Evolutionary conservation across 2,888 invertebrate genomes (phyloP), one percentile per base, ranked within the genome.

Genomic region (Synanthedon myopaeformis): DNA sequence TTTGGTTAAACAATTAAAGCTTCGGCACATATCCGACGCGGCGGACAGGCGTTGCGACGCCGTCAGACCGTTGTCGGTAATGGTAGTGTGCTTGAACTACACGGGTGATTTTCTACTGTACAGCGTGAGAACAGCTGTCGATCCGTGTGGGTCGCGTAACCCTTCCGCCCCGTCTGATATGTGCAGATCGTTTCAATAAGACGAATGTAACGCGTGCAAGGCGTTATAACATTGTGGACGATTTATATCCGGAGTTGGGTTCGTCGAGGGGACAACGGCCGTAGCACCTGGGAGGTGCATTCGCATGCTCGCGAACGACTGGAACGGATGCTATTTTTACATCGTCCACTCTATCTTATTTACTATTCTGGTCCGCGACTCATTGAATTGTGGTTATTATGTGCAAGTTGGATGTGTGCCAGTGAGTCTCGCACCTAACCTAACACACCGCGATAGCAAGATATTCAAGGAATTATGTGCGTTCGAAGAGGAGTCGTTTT

Each of bases 361-460:
- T 83, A 86, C 87, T 87, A 86, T 86, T 87, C 86, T 84, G 79
- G 87, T 83, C 82, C 77, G 82, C 82, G 82, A 81, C 86, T 86
- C 86, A 86, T 87, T 87, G 86, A 86, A 87, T 86, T 85, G 87
- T 86, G 83, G 85, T 85, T 86, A 87, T 86, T 86, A 87, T 86
- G 85, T 85, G 85, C 83, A 83, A 78, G 78, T 85, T 86, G 86
- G 87, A 84, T 73, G 76, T 72, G 72, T 79, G 87, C 87, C 87
- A 87, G 76, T 72, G 62, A 71, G 70, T 70, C 76, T 74, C 77
- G 66, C 74, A 78, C 80, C 76, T 79, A 80, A 78, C 78, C 76
- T 79, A 80, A 78, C 78, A 71, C 78, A 75, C 79, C 72, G 78
- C 71, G 78, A 79, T 78, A 76, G 71, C 69, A 66, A 83, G 82